phyloP scores from a whole-genome alignment of 2,888 invertebrate species.

The Nasonia oneida region DNA sequence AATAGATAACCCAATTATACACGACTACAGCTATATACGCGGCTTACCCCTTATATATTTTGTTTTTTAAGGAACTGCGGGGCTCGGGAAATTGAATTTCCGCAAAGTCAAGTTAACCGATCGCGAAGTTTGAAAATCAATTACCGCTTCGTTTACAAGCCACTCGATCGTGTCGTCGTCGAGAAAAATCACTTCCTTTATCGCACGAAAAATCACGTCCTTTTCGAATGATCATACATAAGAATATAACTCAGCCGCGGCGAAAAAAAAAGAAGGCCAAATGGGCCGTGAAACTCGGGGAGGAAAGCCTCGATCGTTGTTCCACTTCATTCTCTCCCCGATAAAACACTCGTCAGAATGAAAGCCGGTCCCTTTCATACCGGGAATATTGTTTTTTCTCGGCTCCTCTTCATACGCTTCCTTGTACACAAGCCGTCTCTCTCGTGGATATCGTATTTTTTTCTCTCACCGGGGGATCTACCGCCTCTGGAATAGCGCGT shows the following conservation, averaged over 20 bases:
- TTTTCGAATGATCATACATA: too few relatives aligned
- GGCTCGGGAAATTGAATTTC: conserved; percentile 31
- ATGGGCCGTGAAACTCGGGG: conserved; percentile 3
- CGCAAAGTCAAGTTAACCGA: background rate
- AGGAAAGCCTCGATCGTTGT: background rate
- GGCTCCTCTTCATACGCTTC: background rate
- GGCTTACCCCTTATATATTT: background rate
- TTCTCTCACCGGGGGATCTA: background rate
- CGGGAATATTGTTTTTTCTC: conserved; percentile 1
- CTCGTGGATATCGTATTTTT: background rate
- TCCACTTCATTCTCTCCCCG: conserved; percentile 13
- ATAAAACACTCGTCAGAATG: conserved; percentile 25
- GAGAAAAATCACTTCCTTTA: background rate
- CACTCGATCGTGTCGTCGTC: too few relatives aligned
- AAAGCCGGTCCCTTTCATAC: background rate
- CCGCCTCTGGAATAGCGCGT: background rate
- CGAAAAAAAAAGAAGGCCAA: background rate
- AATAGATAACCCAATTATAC: conserved; percentile 40
- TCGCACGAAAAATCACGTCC: too few relatives aligned
- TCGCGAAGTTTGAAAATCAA: conserved; percentile 30
- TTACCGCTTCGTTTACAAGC: background rate
- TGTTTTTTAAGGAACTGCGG: conserved; percentile 19
- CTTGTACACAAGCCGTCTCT: background rate
- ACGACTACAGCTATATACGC: background rate
- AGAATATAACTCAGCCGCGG: background rate